Evolutionary conservation across 2,113 vertebrate species (phyloP), one percentile per base, ranked within the genome.

Genomic region (Peromyscus maniculatus): DNA sequence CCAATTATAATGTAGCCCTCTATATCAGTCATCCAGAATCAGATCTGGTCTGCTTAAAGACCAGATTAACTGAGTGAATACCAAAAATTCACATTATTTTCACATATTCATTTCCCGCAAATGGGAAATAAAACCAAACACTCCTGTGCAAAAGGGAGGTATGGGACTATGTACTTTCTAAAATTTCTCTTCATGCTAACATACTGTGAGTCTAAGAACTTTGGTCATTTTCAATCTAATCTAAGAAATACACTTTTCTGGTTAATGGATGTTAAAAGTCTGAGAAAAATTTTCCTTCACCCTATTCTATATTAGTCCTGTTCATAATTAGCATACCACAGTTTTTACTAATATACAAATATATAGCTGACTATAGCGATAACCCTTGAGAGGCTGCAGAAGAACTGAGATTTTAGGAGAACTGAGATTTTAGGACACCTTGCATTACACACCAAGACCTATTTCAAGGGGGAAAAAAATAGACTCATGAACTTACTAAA

Each of bases 151-250:
- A 67, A 87, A 94, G 26, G n/a, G 75, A 2, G 28, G 28, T 21
- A 11, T 84, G 28, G 36, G 15, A 74, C 26, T 74, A 84, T 0
- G 39, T 46, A 43, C 77, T 89, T 57, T 91, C 49, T 79, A 80
- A 95, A 64, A 92, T 77, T 88, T 71, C 22, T 83, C 96, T 52
- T 79, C 57, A 2, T 87, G 79, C 39, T 86, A 95, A 84, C 28
- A 57, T 49, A 82, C 15, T 79, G 39, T 43, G 12, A 89, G 26
- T 72, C 43, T 88, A 96, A 95, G 91, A 90, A 87, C 28, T 21
- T 91, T 19, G 69, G 11, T 89, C 84, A 75, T 88, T 80, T 89
- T 87, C 2, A 89, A 46, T 46, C 43, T 52, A 43, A n/a, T 15
- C 28, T 64, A 86, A 28, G 43, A 94, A 93, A 31, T 36, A 33